Evolutionary conservation across 1,140 invertebrate species (phyloP).

Genomic region (Acromyrmex charruanus): DNA sequence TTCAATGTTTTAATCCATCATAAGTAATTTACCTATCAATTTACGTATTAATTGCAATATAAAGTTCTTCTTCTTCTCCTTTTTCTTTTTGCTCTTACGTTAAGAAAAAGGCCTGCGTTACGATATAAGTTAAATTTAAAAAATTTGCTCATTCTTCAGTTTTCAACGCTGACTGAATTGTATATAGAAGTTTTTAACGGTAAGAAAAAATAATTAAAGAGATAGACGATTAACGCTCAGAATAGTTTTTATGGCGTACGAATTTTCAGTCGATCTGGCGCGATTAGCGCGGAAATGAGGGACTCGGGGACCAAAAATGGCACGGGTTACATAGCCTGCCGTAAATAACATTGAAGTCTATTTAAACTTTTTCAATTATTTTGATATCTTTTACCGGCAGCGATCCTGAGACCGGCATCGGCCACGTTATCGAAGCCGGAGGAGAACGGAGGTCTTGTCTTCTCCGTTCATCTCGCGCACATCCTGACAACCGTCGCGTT

Average conservation of each 20-base stretch:
- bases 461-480: conserved; percentile 30
- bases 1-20: neutral
- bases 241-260: neutral
- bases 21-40: too few species aligned
- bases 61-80: too few species aligned
- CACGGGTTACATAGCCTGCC: neutral
- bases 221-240: neutral
- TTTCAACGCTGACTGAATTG: neutral
- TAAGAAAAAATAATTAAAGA: neutral
- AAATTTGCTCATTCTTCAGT: neutral
- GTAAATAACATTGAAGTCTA: conserved; percentile 74
- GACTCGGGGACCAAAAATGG: conserved; percentile 1
- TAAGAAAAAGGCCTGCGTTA: neutral
- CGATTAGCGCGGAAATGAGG: neutral
- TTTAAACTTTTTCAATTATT: conserved; percentile 83
- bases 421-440: conserved; percentile 19
- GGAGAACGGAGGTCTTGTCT: neutral
- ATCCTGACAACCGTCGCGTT: conserved; percentile 19
- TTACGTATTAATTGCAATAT: too few species aligned
- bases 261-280: neutral
- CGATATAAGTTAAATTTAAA: neutral
- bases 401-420: conserved; percentile 22
- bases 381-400: conserved; percentile 77
- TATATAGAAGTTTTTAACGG: neutral
- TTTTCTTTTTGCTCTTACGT: neutral